Percentiles rank a stretch among this genome's conserved stretches.
phyloP scores from a whole-genome alignment of 2,888 invertebrate species.

The Torymus auratus region DNA sequence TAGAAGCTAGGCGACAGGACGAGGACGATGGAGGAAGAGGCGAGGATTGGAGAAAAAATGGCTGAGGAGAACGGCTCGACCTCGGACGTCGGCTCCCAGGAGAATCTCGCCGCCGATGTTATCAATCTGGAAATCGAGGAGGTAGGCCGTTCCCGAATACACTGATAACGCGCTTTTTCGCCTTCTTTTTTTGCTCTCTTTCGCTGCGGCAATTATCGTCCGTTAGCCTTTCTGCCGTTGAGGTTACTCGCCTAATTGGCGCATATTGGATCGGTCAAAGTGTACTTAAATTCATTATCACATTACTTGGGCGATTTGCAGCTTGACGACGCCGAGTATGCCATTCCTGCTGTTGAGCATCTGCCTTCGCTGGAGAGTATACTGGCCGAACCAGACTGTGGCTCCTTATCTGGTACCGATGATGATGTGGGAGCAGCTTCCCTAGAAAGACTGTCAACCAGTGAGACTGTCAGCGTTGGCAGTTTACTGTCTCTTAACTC shows the following conservation, averaged over 20 bases:
- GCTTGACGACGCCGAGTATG: slow-evolving; percentile 90
- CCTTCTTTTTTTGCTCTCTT: neutral
- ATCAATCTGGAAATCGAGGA: slow-evolving; percentile 84
- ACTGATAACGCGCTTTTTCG: neutral
- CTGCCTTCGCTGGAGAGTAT: slow-evolving; percentile 89
- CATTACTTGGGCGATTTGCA: slow-evolving; percentile 72
- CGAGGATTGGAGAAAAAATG: slow-evolving; percentile 62
- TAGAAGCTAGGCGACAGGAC: neutral
- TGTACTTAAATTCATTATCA: slow-evolving; percentile 6
- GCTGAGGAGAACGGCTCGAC: slow-evolving; percentile 77
- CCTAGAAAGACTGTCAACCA: slow-evolving; percentile 73
- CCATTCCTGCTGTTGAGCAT: slow-evolving; percentile 86
- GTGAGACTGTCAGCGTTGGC: slow-evolving; percentile 78
- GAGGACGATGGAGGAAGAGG: neutral
- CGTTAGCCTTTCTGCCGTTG: neutral
- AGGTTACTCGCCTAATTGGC: slow-evolving; percentile 16
- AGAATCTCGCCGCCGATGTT: slow-evolving; percentile 80
- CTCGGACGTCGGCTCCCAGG: slow-evolving; percentile 83
- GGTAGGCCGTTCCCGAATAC: slow-evolving; percentile 73
- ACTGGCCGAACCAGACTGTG: slow-evolving; percentile 85
- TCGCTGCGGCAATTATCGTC: too few relatives aligned
- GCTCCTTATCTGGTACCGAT: slow-evolving; percentile 80
- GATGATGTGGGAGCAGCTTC: slow-evolving; percentile 73
- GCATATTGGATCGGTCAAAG: neutral
- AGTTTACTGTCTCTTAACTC: slow-evolving; percentile 78